These are phyloP conservation scores for Circaetus cinerascens DNA, from an alignment of 2,113 vertebrate species.

Conservation along the genomic window DNA sequence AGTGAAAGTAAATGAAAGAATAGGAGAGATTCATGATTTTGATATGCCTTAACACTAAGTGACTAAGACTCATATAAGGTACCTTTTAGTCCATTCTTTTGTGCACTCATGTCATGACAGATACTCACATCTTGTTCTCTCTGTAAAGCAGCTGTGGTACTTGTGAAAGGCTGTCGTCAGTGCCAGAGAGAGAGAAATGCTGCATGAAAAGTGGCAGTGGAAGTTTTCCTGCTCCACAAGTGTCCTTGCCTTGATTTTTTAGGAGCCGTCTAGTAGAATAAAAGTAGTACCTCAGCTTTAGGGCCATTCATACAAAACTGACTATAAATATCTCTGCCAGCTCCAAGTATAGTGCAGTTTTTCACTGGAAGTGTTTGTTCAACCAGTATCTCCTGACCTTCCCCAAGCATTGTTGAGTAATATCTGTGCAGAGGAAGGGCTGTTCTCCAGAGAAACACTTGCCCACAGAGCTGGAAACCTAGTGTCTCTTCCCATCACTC, in stretches of 20 bases:
- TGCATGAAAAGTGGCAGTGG: not conserved
- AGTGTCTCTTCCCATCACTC: not conserved
- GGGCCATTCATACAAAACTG: not conserved
- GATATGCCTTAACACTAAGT: not conserved
- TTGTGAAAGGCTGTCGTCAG: slow-evolving; percentile 41
- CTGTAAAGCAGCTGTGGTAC: not conserved
- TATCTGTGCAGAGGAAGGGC: not conserved
- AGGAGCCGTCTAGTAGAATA: not conserved
- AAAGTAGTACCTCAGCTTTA: not conserved
- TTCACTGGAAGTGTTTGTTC: not conserved
- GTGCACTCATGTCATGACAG: not conserved
- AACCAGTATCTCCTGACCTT: not conserved
- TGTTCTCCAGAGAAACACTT: not conserved
- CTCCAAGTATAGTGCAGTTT: not conserved
- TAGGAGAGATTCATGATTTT: not conserved
- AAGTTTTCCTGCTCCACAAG: not conserved
- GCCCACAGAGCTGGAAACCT: not conserved
- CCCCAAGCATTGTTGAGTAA: not conserved
- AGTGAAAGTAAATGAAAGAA: not conserved
- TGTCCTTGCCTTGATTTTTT: not conserved
- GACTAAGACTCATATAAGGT: not conserved
- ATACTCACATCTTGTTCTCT: not conserved
- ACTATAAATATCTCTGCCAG: not conserved
- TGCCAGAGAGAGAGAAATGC: not conserved
- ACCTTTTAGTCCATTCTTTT: not conserved